Base-by-base conservation (phyloP, 1,140 invertebrate species). In the Monomorium pharaonis region DNA sequence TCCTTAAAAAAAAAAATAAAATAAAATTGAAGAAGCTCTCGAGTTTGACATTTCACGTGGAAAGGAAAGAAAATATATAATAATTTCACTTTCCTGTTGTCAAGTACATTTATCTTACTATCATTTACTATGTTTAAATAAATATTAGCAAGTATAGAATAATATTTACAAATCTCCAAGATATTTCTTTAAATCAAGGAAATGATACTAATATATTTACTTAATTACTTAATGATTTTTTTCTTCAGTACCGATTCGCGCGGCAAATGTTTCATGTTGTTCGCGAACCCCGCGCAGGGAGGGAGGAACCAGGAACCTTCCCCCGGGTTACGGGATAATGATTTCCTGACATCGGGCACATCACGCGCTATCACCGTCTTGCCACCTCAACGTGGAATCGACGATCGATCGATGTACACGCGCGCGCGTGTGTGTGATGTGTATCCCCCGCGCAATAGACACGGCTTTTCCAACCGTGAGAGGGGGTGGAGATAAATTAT, bases 401-500 rank as follows among this genome's bases (percentile, higher is more conserved):
- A 70, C 33, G 76, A 80, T 81, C 65, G 78, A 72, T 80, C 77
- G 63, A 30, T 21, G 33, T 49, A 54, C 67, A 12, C 24, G 67
- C 44, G 65, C n/a, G n/a, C 3, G 37, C 7, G 7, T 42, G 7
- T 3, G 37, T 42, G 37, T 42, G 7, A 42, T 42, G 37, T 42
- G 7, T 42, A 42, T 42, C 7, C 7, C 37, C 16, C 27, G 18
- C 42, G 21, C 33, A 14, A 27, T 51, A 33, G 21, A 30, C 76
- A 67, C 30, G 44, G 33, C 51, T 72, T 58, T 83, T 47, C 21
- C 44, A 72, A 54, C 1, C 24, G 51, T 4, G 24, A 44, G 18
- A 21, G 44, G 37, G 51, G 27, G 67, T 44, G 37, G 21, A 24
- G 49, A 81, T 70, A 83, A 83, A 83, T 83, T 83, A 83, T 83